Evolutionary conservation across 2,888 invertebrate genomes (phyloP).

Genomic region (Orthonychiurus folsomi): DNA sequence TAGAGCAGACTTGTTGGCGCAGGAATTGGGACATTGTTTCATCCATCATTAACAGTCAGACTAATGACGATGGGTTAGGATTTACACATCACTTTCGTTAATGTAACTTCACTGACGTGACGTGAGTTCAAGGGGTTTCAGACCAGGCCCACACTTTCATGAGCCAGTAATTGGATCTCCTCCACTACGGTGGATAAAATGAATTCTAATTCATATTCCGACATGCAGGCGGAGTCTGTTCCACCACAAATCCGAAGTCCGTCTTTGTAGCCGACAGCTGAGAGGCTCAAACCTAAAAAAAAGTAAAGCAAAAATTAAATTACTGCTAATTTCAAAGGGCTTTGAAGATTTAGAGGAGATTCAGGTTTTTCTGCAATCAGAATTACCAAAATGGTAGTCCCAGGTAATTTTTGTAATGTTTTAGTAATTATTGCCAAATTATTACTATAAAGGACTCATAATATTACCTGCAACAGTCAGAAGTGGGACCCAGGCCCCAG

Average conservation of each 20-base stretch:
- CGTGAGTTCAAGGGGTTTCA: no score
- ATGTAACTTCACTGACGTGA: no score
- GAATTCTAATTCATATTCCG: slow-evolving; percentile 13
- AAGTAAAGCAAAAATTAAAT: neutral
- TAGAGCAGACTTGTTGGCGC: no score
- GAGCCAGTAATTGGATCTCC: slow-evolving; percentile 12
- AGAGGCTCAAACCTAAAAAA: slow-evolving; percentile 17
- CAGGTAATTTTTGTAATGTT: neutral
- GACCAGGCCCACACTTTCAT: neutral
- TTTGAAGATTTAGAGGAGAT: neutral
- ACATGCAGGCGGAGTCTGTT: slow-evolving; percentile 20
- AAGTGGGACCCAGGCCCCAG: slow-evolving; percentile 35
- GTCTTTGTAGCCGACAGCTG: slow-evolving; percentile 20
- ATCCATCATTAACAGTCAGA: no score
- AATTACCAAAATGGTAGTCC: neutral
- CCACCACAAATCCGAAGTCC: slow-evolving; percentile 20
- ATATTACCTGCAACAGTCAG: slow-evolving; percentile 33
- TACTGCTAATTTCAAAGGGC: neutral
- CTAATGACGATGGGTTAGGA: no score
- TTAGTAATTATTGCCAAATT: neutral
- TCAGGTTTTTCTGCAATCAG: neutral
- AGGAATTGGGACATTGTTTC: no score
- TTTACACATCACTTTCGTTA: no score
- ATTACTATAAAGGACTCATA: neutral
- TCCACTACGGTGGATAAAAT: slow-evolving; percentile 12